These are phyloP conservation scores for Vespertilio murinus DNA, from an alignment of 2,797 vertebrate species.

Conservation along the genomic window DNA sequence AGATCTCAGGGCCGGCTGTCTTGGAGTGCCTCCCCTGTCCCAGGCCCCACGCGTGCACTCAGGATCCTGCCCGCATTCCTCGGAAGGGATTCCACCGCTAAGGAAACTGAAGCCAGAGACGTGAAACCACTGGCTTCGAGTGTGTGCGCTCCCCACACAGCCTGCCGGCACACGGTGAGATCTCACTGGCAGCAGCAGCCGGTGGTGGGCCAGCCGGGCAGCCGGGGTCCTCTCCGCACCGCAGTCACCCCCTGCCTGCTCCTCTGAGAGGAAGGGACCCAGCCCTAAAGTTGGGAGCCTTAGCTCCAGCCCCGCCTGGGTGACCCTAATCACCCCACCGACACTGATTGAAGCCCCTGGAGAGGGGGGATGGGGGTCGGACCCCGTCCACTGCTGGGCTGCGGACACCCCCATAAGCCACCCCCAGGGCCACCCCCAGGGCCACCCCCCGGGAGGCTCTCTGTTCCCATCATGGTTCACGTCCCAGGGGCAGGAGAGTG, in stretches of 20 bases:
- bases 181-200: neutral
- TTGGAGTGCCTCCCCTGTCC: neutral
- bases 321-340: neutral
- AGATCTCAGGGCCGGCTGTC: neutral
- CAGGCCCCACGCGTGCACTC: fast-evolving
- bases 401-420: neutral
- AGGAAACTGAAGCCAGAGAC: neutral
- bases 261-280: neutral
- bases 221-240: neutral
- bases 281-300: neutral
- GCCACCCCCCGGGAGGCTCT: neutral
- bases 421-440: neutral
- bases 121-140: neutral
- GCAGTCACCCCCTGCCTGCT: neutral
- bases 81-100: neutral
- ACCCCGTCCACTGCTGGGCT: neutral
- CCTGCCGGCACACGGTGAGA: neutral
- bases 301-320: neutral
- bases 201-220: neutral
- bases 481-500: neutral
- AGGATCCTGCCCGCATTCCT: neutral
- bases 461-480: neutral
- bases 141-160: neutral
- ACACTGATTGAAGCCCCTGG: neutral
- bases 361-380: neutral